Percentiles rank a stretch among this genome's conserved stretches.
Conservation (phyloP, 2,113 vertebrate genomes). For the Nerophis ophidion region DNA sequence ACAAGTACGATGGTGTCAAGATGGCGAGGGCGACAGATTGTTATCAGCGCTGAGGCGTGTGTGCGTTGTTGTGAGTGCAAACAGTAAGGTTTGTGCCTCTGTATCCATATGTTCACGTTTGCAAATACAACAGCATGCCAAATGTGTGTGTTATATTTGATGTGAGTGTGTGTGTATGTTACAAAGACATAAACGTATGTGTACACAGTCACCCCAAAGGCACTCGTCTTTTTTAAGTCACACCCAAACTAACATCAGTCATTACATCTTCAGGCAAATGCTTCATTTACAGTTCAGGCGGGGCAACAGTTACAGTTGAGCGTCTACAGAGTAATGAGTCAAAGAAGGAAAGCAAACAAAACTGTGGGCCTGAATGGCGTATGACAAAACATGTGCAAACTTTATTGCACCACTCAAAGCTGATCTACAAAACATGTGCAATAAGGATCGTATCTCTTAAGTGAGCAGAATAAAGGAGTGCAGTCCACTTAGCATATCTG, state of each 20-base stretch:
- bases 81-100: conserved; percentile 22
- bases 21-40: conserved; percentile 36
- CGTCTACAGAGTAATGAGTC: neutral
- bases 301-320: neutral
- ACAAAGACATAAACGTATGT: neutral
- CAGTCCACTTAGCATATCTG: too few relatives aligned
- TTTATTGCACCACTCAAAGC: too few relatives aligned
- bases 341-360: neutral
- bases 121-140: conserved; percentile 33
- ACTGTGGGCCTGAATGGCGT: neutral
- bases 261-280: neutral
- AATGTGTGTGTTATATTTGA: conserved; percentile 31
- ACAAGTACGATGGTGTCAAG: conserved; percentile 23
- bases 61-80: conserved; percentile 51
- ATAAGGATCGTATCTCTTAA: too few relatives aligned
- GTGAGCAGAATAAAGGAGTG: too few relatives aligned
- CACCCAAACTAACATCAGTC: neutral
- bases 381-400: too few relatives aligned
- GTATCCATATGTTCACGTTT: conserved; percentile 35
- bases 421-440: too few relatives aligned
- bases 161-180: conserved; percentile 20
- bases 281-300: neutral
- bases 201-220: neutral
- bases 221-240: neutral
- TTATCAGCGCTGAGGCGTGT: conserved; percentile 39